Base-by-base conservation (phyloP, 2,888 invertebrate genomes). In the Heliconius ismenius region DNA sequence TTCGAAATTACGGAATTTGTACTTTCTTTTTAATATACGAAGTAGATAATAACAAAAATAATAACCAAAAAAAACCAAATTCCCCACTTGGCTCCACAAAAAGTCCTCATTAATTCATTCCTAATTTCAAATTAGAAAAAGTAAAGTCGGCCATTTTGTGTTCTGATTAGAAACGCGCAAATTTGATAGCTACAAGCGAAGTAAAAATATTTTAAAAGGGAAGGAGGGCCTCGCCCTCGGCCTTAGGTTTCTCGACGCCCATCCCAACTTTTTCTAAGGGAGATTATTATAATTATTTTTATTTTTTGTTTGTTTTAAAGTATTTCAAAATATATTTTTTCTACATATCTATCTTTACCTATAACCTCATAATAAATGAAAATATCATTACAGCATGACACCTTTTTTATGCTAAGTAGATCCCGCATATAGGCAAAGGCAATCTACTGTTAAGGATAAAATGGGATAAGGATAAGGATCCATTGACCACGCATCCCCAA, bases 221-320 rank as follows among this genome's bases (percentile, higher is more conserved):
- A 79, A 80, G 83, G 83, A 83, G 86, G 84, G 80, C 67, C 74
- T 82, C 76, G 76, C 76, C 72, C 76, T 76, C 76, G 73, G 81
- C 80, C 82, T 80, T 70, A 75, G 84, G 84, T 87, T 92, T 92
- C 92, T 92, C 90, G 85, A 89, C 91, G 86, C 91, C 92, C 91
- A 89, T 90, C 89, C 88, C 87, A 87, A 88, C 90, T 92, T 92
- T 83, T 93, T 92, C 83, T 86, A 86, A 87, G 88, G 90, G 91
- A 89, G 86, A 32, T 32, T 32, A 86, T 21, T 21, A 21, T 21
- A 10, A 21, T n/a, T 21, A 21, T 54, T 21, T 54, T 54, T 21
- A 3, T n/a, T 54, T 54, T 3, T 54, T 54, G 21, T 54, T 3
- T 21, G 54, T 54, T n/a, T 54, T 54, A 18, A 49, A 2, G 43